Base-by-base conservation (phyloP, 1,140 invertebrate genomes). In the Bombus fervidus region DNA sequence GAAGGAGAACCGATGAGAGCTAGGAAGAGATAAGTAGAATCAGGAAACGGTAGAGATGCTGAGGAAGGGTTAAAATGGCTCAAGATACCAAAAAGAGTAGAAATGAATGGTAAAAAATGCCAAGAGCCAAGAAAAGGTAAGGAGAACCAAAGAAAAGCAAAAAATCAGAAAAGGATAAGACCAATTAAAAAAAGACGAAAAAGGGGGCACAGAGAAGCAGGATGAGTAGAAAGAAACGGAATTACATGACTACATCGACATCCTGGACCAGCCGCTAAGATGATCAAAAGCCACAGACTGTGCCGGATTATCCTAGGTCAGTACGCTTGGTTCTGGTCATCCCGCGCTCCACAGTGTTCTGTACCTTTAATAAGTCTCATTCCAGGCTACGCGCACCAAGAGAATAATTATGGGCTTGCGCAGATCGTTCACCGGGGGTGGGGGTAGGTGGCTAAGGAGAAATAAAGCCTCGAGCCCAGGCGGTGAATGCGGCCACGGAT, bases 391-490 rank as follows among this genome's bases (percentile, higher is more conserved):
- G 93, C 91, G 91, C 86, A 94, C 90, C 82, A 92, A 88, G 90
- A 92, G 91, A 92, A 94, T 94, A 94, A 95, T 95, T 94, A 95
- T 93, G 94, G 93, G 93, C 92, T 93, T 95, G 94, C 94, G 94
- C 94, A 94, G 91, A 93, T 90, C 91, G 89, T 83, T 71, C 77
- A 83, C 75, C 77, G 86, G 86, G 72, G 47, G 57, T 64, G 18
- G 57, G 43, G 57, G 53, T 34, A 82, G 71, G 75, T 79, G 80
- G 68, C 57, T 79, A 79, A 90, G 85, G 89, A 86, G 87, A 86
- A 85, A 89, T 87, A 87, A 89, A 88, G 86, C 87, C 84, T 75
- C 68, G 87, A 88, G 90, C 90, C 78, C 74, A 84, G 90, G 86
- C 90, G 85, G 77, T 81, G 85, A 89, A 88, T 79, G 84, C 72